Conservation (phyloP, 2,113 vertebrate genomes). For the Pedetes capensis region DNA sequence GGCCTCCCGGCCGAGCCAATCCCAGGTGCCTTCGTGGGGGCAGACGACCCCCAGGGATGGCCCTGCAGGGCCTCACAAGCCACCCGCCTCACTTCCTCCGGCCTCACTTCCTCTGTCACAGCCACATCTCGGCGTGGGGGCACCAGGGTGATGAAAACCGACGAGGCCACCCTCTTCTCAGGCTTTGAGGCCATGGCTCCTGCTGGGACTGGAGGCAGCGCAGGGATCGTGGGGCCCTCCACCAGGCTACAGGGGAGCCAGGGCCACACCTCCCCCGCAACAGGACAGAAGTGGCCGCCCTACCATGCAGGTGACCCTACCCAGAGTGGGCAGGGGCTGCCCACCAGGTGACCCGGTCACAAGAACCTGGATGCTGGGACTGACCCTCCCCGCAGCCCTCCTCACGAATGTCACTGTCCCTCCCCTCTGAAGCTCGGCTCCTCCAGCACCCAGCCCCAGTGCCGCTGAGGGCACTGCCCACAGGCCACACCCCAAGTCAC, state of each 20-base stretch:
- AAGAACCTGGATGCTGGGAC: background rate
- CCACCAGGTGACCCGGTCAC: background rate
- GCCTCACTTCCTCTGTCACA: background rate
- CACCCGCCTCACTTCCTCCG: background rate
- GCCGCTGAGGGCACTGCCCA: background rate
- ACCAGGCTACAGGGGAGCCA: fast-evolving
- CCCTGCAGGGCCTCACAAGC: fast-evolving
- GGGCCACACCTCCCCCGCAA: background rate
- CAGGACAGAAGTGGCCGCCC: background rate
- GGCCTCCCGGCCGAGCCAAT: background rate
- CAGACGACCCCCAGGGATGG: fast-evolving
- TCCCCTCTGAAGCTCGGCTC: background rate
- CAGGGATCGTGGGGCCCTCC: fast-evolving
- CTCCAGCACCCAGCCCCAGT: background rate
- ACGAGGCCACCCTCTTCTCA: constrained; percentile 91
- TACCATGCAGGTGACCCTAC: background rate
- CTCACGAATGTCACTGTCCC: background rate
- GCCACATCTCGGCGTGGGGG: constrained; percentile 79
- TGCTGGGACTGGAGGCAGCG: fast-evolving
- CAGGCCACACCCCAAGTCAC: background rate
- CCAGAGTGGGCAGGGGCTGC: background rate
- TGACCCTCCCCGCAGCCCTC: background rate
- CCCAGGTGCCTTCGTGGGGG: fast-evolving
- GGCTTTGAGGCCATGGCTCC: constrained; percentile 73
- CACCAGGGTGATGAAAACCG: constrained; percentile 92